Evolutionary conservation across 2,888 invertebrate genomes (phyloP), one percentile per base, ranked within the genome.

Genomic region (Eupithecia subfuscata): DNA sequence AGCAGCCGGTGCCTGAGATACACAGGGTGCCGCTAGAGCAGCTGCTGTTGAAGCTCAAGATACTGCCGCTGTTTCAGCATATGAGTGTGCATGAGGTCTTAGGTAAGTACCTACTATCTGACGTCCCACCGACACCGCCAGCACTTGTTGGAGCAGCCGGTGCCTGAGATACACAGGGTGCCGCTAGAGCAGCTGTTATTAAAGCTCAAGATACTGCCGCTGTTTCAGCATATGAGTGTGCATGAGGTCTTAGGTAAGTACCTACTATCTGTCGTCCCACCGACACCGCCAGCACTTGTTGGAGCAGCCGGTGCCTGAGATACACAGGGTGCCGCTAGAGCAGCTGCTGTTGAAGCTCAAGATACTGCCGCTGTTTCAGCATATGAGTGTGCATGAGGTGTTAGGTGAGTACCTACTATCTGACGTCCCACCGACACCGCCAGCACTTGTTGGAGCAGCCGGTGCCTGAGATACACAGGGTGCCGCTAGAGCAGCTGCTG

Each of bases 141-240:
- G 81, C 96, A 97, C 76, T 92, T 98, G 79, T 86, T 96, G 9
- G 95, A 96, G 2, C 98, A 98, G 84, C 97, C 97, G 0, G 96
- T 97, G 69, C 98, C 99, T 0, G 99, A 99, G 93, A 97, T 99
- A 86, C 97, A 98, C 76, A 92, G 99, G 80, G 97, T 98, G 75
- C 98, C 99, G 1, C 93, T 99, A 34, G 98, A 98, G 89, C 97
- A 98, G 85, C 87, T 98, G 71, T 91, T 98, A 56, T 85, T 98
- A 81, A 96, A 97, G 83, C 96, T 97, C 71, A 97, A 97, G 92
- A 96, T 97, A 70, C 89, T 97, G 79, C 95, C 96, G 43, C 84
- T 87, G 77, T 95, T 91, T 82, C 92, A 88, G 77, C 88, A 88
- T 80, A 93, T 94, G 88, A 92, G 94, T 77, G 92, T 96, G 0